A percentile compares a stretch with the other conserved stretches of the same genome.
phyloP scores from a whole-genome alignment of 2,888 invertebrate species.

The Litoditis marina region DNA sequence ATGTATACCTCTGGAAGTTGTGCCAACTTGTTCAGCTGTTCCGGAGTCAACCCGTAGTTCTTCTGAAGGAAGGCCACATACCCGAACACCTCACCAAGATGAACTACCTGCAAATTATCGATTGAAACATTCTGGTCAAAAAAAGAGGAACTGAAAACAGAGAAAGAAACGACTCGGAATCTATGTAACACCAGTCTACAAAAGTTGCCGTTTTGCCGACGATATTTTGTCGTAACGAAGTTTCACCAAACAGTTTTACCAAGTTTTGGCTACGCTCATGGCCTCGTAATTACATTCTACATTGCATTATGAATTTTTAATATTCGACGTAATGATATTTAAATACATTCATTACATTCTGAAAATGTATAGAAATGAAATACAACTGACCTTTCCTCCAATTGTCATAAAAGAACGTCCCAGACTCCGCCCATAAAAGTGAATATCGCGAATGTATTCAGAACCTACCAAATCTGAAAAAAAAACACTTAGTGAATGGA shows the following conservation, averaged over 20 bases:
- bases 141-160: too few relatives aligned
- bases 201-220: too few relatives aligned
- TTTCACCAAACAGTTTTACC: too few relatives aligned
- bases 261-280: too few relatives aligned
- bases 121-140: background rate
- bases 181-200: too few relatives aligned
- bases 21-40: conserved; percentile 60
- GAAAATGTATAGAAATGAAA: background rate
- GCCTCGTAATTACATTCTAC: too few relatives aligned
- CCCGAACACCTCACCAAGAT: conserved; percentile 61
- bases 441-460: conserved; percentile 62
- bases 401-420: conserved; percentile 60
- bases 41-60: conserved; percentile 61
- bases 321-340: background rate
- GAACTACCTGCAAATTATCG: conserved; percentile 56
- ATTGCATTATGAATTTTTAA: too few relatives aligned
- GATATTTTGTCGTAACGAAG: too few relatives aligned
- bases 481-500: background rate
- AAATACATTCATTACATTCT: background rate
- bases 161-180: too few relatives aligned
- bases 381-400: conserved; percentile 54
- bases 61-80: conserved; percentile 62
- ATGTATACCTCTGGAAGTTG: conserved; percentile 56
- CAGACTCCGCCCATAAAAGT: conserved; percentile 61
- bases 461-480: conserved; percentile 59